These are phyloP conservation scores for Oxytorus armatus DNA, from an alignment of 2,888 invertebrate species.

Conservation along the genomic window DNA sequence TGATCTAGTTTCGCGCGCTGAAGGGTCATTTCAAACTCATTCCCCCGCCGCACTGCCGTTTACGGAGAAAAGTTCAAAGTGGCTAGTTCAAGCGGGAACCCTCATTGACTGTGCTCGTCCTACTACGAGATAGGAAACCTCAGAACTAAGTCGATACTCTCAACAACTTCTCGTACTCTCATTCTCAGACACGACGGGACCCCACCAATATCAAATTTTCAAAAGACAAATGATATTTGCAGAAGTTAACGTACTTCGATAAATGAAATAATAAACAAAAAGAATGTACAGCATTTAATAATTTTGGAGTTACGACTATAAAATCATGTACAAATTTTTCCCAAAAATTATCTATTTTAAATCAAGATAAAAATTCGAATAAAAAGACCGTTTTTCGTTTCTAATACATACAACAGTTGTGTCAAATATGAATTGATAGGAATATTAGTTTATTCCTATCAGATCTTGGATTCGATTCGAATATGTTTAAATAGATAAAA, in stretches of 20 bases:
- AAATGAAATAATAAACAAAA: background rate
- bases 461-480: too few relatives aligned
- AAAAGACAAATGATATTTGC: background rate
- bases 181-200: background rate
- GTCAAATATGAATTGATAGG: too few relatives aligned
- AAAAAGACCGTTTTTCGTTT: too few relatives aligned
- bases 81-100: conserved; percentile 56
- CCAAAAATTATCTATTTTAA: too few relatives aligned
- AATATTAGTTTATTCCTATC: too few relatives aligned
- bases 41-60: conserved; percentile 36
- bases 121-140: conserved; percentile 32
- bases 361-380: too few relatives aligned
- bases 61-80: conserved; percentile 59
- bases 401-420: too few relatives aligned
- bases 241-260: too few relatives aligned
- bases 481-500: too few relatives aligned
- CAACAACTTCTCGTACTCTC: conserved; percentile 16
- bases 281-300: too few relatives aligned
- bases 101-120: conserved; percentile 41
- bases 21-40: background rate
- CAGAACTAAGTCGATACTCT: conserved; percentile 2
- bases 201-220: background rate
- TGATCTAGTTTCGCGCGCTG: conserved; percentile 48
- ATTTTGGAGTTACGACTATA: too few relatives aligned
- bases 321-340: too few relatives aligned